phyloP scores from a whole-genome alignment of 2,113 vertebrate species.

The Phaethon lepturus region DNA sequence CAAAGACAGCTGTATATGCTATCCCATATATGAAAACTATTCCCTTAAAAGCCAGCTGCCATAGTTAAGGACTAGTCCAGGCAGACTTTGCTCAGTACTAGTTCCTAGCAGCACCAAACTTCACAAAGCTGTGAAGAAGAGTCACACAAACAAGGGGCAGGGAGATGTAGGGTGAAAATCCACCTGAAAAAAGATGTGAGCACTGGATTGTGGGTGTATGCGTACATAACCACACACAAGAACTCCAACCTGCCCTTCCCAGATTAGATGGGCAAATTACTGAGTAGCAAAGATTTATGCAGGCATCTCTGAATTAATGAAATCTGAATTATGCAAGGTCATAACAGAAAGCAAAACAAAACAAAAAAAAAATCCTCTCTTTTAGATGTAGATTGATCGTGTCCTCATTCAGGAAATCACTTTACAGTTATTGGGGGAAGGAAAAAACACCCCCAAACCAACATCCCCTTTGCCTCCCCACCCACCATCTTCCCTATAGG shows the following conservation, averaged over 20 bases:
- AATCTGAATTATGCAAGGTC: neutral
- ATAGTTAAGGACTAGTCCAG: neutral
- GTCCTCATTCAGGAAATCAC: neutral
- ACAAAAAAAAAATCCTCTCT: fast-evolving
- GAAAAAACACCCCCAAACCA: neutral
- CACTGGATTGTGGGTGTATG: fast-evolving
- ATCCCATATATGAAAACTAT: neutral
- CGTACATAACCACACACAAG: neutral
- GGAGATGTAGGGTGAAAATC: neutral
- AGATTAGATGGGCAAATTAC: neutral
- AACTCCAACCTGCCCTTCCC: neutral
- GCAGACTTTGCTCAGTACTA: neutral
- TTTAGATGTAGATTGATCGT: fast-evolving
- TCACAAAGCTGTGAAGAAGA: neutral
- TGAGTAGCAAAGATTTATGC: neutral
- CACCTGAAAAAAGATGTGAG: neutral
- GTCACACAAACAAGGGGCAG: neutral
- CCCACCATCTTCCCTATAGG: neutral
- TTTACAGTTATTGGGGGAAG: neutral
- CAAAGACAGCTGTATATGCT: neutral
- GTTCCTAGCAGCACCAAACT: neutral
- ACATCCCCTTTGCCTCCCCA: neutral
- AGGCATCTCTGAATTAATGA: neutral
- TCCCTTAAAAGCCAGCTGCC: neutral
- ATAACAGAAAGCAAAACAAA: neutral